Evolutionary conservation across 2,113 vertebrate species (phyloP).

Genomic region (Chloebia gouldiae): DNA sequence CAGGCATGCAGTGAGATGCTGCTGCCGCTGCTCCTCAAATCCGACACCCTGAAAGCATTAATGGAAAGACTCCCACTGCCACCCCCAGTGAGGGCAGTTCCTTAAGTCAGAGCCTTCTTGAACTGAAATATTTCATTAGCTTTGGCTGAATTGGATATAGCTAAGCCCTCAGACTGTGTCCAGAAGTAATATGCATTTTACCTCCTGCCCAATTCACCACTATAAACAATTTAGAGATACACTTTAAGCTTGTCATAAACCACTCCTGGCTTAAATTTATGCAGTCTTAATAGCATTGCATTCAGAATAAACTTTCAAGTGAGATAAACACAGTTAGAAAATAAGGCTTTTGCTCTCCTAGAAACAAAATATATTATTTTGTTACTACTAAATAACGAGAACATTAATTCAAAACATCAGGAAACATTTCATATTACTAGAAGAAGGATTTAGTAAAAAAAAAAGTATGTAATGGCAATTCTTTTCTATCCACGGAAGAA

Average conservation of each 20-base stretch:
- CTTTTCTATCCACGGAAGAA: not conserved
- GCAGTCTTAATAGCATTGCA: slow-evolving; percentile 1
- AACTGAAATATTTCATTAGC: not conserved
- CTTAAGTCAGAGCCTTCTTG: not conserved
- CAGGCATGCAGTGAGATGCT: not conserved
- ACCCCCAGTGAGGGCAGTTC: not conserved
- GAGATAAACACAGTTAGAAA: slow-evolving; percentile 26
- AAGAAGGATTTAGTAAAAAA: not conserved
- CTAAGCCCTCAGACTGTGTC: not conserved
- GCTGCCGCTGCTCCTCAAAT: not conserved
- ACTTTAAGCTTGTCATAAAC: slow-evolving; percentile 14
- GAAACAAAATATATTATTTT: slow-evolving; percentile 56
- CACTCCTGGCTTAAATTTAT: slow-evolving; percentile 27
- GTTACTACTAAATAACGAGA: slow-evolving; percentile 49
- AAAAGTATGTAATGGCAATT: not conserved
- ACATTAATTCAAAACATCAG: slow-evolving; percentile 26
- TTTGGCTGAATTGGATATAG: not conserved
- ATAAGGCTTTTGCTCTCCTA: slow-evolving; percentile 49
- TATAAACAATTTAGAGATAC: slow-evolving; percentile 14
- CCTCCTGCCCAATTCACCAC: not conserved
- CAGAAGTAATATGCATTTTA: not conserved
- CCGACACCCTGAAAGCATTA: not conserved
- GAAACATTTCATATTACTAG: slow-evolving; percentile 1
- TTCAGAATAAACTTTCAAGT: slow-evolving; percentile 41
- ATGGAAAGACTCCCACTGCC: not conserved